Evolutionary conservation across 2,113 vertebrate genomes (phyloP).

Genomic region (Scomber colias): DNA sequence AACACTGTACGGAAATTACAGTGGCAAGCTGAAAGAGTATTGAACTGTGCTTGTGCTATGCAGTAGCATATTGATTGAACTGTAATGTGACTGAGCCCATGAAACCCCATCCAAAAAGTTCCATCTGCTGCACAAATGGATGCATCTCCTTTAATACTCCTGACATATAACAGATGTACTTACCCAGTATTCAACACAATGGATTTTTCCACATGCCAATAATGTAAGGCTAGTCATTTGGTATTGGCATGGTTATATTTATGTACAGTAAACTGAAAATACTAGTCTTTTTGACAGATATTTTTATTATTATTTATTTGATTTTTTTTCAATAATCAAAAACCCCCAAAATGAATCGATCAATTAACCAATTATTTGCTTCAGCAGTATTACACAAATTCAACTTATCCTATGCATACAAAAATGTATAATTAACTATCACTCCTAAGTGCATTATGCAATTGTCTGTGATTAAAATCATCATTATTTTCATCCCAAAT

Average conservation of each 20-base stretch:
- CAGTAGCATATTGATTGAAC: conserved; percentile 28
- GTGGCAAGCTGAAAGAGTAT: conserved; percentile 14
- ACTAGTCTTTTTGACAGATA: not conserved
- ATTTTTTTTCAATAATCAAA: not conserved
- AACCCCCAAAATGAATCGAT: too few species aligned
- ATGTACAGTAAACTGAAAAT: not conserved
- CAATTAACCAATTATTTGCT: too few species aligned
- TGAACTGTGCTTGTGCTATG: conserved; percentile 34
- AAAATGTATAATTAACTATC: too few species aligned
- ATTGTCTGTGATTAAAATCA: too few species aligned
- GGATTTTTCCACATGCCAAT: conserved; percentile 51
- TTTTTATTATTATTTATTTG: not conserved
- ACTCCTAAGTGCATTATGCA: not conserved
- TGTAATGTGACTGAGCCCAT: conserved; percentile 33
- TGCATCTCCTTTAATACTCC: conserved; percentile 41
- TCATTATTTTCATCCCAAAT: not conserved
- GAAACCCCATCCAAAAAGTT: conserved; percentile 39
- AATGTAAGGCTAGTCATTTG: conserved; percentile 25
- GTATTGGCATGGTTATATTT: not conserved
- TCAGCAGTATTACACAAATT: too few species aligned
- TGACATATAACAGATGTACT: conserved; percentile 48
- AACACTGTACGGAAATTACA: not conserved
- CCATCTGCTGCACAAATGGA: conserved; percentile 56
- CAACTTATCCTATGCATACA: too few species aligned
- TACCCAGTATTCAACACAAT: conserved; percentile 32